Percentiles rank a stretch among this genome's conserved stretches.
These are phyloP conservation scores for Marronus borbonicus DNA, from an alignment of 2,888 invertebrate species.

Conservation along the genomic window DNA sequence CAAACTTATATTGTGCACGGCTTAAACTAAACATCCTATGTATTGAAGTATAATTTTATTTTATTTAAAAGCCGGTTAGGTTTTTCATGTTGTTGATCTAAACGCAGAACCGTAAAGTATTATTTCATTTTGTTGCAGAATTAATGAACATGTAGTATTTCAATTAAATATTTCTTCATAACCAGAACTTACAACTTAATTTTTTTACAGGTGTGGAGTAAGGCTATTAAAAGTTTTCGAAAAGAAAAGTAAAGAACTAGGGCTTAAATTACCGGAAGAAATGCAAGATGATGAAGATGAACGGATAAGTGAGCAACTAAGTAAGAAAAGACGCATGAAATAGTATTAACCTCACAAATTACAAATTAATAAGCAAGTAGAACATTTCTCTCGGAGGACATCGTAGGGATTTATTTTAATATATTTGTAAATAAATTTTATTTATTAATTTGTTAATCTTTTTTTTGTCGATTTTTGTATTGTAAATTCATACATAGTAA, in stretches of 20 bases:
- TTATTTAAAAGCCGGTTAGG: too few species aligned
- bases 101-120: too few species aligned
- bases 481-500: constrained; percentile 32
- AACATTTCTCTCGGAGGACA: constrained; percentile 26
- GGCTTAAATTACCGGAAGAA: constrained; percentile 72
- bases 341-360: constrained; percentile 54
- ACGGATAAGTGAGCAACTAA: constrained; percentile 43
- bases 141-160: too few species aligned
- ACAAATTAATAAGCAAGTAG: constrained; percentile 16
- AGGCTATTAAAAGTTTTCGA: constrained; percentile 81
- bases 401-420: constrained; percentile 49
- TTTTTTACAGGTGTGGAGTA: constrained; percentile 78
- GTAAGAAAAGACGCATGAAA: constrained; percentile 54
- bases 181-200: not conserved
- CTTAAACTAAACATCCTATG: too few species aligned
- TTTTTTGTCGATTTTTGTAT: constrained; percentile 34
- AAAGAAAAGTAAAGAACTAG: constrained; percentile 80
- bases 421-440: constrained; percentile 53
- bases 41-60: too few species aligned
- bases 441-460: constrained; percentile 48
- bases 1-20: too few species aligned
- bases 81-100: too few species aligned
- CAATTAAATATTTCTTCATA: too few species aligned
- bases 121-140: too few species aligned
- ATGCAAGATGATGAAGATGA: constrained; percentile 63